These are phyloP conservation scores for Indicator indicator DNA, from an alignment of 2,113 vertebrate genomes.

Conservation along the genomic window DNA sequence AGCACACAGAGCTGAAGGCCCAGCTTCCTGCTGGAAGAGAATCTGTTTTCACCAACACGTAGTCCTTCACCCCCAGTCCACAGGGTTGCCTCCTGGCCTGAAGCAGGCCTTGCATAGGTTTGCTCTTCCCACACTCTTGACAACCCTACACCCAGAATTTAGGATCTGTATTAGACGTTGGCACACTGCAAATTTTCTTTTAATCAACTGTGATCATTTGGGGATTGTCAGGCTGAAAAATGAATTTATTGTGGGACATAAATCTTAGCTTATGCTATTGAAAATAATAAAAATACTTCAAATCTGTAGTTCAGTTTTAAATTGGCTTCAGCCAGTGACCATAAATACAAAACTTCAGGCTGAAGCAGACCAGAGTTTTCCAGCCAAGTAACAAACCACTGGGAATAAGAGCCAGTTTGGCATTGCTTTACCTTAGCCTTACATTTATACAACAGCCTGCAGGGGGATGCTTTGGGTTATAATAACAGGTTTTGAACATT, in stretches of 20 bases:
- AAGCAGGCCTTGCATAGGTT: fast-evolving
- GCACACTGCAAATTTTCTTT: not conserved
- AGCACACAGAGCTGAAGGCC: not conserved
- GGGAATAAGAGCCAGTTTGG: not conserved
- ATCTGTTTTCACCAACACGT: not conserved
- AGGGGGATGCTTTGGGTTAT: not conserved
- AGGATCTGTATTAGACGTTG: not conserved
- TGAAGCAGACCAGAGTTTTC: not conserved
- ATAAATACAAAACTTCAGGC: conserved; percentile 35
- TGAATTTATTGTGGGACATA: not conserved
- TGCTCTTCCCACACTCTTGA: fast-evolving
- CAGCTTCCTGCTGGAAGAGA: not conserved
- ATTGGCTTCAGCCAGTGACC: not conserved
- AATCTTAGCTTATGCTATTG: not conserved
- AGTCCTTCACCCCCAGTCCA: not conserved
- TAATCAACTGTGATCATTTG: not conserved
- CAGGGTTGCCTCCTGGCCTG: not conserved
- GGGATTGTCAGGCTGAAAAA: not conserved
- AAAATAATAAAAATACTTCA: conserved; percentile 27
- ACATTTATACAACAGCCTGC: not conserved
- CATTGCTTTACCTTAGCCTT: not conserved
- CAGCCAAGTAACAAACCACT: not conserved
- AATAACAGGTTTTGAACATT: not conserved
- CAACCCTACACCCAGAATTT: not conserved
- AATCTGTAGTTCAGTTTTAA: conserved; percentile 6